Percentiles rank a stretch among this genome's conserved stretches.
These are phyloP conservation scores for Champsocephalus gunnari DNA, from an alignment of 2,797 vertebrate genomes.

Conservation along the genomic window DNA sequence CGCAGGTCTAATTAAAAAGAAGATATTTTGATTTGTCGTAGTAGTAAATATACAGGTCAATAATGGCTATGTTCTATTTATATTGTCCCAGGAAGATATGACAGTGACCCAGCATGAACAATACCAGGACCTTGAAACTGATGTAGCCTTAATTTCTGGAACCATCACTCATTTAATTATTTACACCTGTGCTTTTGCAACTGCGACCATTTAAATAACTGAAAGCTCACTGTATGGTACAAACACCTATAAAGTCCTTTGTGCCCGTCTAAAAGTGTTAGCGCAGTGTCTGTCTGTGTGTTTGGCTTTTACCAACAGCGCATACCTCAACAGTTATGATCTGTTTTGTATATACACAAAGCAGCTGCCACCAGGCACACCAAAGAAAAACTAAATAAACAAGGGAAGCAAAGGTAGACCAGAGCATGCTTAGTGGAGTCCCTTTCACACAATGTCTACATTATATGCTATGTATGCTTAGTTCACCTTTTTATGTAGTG, in stretches of 20 bases:
- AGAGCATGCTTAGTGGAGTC: slow-evolving; percentile 8
- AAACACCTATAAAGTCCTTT: neutral
- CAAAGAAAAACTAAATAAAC: slow-evolving; percentile 1
- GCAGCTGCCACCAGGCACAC: slow-evolving; percentile 20
- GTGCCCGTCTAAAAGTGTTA: neutral
- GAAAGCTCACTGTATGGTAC: neutral
- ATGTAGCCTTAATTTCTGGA: neutral
- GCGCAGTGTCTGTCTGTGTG: neutral
- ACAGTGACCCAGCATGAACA: neutral
- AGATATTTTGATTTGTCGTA: neutral
- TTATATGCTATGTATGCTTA: neutral
- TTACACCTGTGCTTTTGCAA: neutral
- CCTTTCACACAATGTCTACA: neutral
- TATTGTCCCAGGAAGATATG: neutral
- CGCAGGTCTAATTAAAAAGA: neutral
- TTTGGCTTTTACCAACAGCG: slow-evolving; percentile 28
- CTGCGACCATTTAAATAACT: neutral
- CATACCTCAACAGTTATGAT: slow-evolving; percentile 34
- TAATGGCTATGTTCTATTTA: neutral
- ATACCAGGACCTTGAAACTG: neutral
- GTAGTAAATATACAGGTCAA: neutral
- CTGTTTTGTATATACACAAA: slow-evolving; percentile 70
- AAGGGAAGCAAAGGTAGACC: neutral
- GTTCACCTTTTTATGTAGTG: neutral
- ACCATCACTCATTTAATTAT: neutral